phyloP scores from a whole-genome alignment of 2,888 invertebrate genomes.

The Clepsis dumicolana region DNA sequence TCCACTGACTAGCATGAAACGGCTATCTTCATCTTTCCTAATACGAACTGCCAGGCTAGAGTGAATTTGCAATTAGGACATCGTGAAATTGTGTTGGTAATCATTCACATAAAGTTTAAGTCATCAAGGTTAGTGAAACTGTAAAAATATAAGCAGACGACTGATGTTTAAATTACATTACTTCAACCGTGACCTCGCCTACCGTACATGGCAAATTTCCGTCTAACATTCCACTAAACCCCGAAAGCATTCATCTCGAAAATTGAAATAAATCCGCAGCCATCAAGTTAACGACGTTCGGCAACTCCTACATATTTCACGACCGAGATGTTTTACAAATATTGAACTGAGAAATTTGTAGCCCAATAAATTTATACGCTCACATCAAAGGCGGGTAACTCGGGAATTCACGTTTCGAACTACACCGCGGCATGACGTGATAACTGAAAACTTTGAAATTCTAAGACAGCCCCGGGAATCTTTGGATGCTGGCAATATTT shows the following conservation, averaged over 20 bases:
- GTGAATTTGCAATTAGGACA: too few relatives aligned
- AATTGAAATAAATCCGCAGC: constrained; percentile 41
- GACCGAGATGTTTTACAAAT: constrained; percentile 51
- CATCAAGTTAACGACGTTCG: constrained; percentile 36
- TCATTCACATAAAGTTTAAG: too few relatives aligned
- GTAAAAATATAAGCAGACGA: too few relatives aligned
- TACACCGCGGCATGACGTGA: constrained; percentile 30
- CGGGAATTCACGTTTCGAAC: constrained; percentile 51
- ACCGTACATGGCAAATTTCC: constrained; percentile 4
- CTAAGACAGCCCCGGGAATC: constrained; percentile 23
- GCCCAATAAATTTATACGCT: constrained; percentile 53
- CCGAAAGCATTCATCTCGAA: constrained; percentile 32
- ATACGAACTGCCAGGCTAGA: too few relatives aligned
- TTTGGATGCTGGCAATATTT: constrained; percentile 29
- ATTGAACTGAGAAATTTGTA: constrained; percentile 58
- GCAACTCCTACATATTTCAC: constrained; percentile 37
- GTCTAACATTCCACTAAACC: constrained; percentile 8
- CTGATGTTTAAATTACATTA: too few relatives aligned
- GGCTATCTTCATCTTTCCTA: too few relatives aligned
- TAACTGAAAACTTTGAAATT: constrained; percentile 44
- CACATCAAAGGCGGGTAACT: constrained; percentile 58
- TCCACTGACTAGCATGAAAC: too few relatives aligned
- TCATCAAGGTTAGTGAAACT: too few relatives aligned
- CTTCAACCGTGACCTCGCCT: background rate
- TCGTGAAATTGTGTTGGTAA: too few relatives aligned